phyloP scores from a whole-genome alignment of 2,797 vertebrate species.

The Dromococcyx pavoninus region DNA sequence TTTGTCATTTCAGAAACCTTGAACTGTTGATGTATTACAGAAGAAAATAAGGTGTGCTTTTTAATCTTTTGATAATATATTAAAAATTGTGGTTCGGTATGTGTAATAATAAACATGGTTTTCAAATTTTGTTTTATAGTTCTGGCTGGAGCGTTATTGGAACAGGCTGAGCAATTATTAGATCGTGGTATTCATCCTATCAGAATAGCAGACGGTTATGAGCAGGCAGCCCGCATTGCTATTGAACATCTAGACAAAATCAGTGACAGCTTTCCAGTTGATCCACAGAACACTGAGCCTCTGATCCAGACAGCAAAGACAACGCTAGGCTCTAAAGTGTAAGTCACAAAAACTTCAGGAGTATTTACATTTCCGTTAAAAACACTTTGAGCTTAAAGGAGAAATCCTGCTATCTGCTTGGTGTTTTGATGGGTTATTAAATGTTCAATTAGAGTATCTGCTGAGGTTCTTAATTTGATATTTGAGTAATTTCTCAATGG shows the following conservation, averaged over 20 bases:
- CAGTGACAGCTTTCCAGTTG: conserved; percentile 88
- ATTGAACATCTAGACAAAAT: conserved; percentile 91
- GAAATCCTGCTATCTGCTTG: not conserved
- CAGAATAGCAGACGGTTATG: conserved; percentile 93
- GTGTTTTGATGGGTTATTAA: not conserved
- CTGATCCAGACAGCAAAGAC: conserved; percentile 98
- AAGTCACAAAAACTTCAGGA: conserved; percentile 39
- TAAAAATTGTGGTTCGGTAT: not conserved
- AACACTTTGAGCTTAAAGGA: accelerated
- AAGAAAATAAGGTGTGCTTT: accelerated
- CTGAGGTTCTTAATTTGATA: not conserved
- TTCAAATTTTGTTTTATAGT: conserved; percentile 72
- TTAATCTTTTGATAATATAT: not conserved
- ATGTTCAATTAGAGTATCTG: not conserved
- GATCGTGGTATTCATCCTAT: conserved; percentile 97
- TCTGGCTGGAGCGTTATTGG: conserved; percentile 91
- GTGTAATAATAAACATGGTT: not conserved
- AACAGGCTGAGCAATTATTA: conserved; percentile 93
- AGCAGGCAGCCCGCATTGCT: conserved; percentile 91
- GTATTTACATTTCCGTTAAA: accelerated
- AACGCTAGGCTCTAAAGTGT: conserved; percentile 98
- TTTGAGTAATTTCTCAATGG: not conserved
- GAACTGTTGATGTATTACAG: not conserved
- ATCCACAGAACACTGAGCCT: conserved; percentile 87
- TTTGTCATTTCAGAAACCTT: not conserved